A percentile compares a stretch with the other conserved stretches of the same genome.
Evolutionary conservation across 2,113 vertebrate species (phyloP).

Genomic region (Lophura nycthemera): DNA sequence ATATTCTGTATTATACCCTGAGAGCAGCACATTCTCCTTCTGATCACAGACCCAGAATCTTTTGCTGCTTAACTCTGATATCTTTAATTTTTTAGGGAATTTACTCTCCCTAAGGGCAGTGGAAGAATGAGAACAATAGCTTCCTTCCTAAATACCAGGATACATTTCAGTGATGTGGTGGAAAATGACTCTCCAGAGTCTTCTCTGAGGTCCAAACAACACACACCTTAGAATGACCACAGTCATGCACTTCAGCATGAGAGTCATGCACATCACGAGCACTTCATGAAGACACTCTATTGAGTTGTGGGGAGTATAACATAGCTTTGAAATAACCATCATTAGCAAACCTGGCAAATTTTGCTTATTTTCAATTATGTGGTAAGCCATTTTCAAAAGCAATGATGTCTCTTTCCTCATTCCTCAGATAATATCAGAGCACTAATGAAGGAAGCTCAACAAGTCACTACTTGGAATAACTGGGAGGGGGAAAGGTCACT

Average conservation of each 20-base stretch:
- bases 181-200: not conserved
- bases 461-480: not conserved
- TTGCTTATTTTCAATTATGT: constrained; percentile 4
- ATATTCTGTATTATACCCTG: not conserved
- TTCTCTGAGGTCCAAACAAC: not conserved
- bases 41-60: not conserved
- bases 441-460: not conserved
- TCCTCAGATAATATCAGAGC: not conserved
- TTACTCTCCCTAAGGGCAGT: not conserved
- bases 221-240: not conserved
- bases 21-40: not conserved
- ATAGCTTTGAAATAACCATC: not conserved
- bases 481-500: not conserved
- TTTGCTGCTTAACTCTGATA: not conserved
- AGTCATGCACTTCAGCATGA: not conserved
- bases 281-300: not conserved
- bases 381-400: not conserved
- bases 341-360: not conserved
- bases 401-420: not conserved
- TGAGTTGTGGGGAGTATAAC: not conserved
- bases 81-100: not conserved
- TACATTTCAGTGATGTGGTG: not conserved
- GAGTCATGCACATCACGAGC: not conserved
- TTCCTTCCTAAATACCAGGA: not conserved
- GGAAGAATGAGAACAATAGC: not conserved